These are phyloP conservation scores for Dasyornis broadbenti DNA, from an alignment of 2,113 vertebrate genomes.

Conservation along the genomic window DNA sequence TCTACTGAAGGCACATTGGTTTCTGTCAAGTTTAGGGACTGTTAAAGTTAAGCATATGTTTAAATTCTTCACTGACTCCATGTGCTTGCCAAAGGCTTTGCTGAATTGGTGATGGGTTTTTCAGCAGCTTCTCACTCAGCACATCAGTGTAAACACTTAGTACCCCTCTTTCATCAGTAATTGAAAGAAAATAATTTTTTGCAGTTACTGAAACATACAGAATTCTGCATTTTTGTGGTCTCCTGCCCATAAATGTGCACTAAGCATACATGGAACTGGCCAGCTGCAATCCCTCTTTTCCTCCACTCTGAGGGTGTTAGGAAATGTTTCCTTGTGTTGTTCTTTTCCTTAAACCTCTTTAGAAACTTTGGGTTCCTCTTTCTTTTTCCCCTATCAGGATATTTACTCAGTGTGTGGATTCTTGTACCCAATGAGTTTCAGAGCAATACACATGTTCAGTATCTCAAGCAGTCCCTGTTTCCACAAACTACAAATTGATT, in stretches of 20 bases:
- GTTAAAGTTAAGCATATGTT: background rate
- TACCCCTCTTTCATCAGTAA: background rate
- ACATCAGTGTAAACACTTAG: background rate
- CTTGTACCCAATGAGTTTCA: background rate
- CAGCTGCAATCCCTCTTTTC: background rate
- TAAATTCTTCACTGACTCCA: background rate
- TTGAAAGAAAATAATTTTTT: background rate
- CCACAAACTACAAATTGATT: background rate
- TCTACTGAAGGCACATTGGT: background rate
- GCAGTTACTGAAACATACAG: background rate
- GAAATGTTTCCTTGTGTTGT: background rate
- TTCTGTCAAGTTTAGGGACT: background rate
- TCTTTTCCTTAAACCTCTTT: background rate
- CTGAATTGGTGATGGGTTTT: background rate
- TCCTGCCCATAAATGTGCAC: fast-evolving
- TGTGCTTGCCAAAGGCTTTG: background rate
- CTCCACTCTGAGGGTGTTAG: fast-evolving
- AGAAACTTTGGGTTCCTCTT: background rate
- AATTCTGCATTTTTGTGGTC: fast-evolving
- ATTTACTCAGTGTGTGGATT: background rate
- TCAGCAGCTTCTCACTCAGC: background rate
- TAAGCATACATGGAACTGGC: fast-evolving
- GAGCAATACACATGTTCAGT: background rate
- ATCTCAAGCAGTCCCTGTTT: background rate
- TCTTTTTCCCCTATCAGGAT: background rate